Evolutionary conservation across 2,113 vertebrate species (phyloP).

Genomic region (Myanophis thanlyinensis): DNA sequence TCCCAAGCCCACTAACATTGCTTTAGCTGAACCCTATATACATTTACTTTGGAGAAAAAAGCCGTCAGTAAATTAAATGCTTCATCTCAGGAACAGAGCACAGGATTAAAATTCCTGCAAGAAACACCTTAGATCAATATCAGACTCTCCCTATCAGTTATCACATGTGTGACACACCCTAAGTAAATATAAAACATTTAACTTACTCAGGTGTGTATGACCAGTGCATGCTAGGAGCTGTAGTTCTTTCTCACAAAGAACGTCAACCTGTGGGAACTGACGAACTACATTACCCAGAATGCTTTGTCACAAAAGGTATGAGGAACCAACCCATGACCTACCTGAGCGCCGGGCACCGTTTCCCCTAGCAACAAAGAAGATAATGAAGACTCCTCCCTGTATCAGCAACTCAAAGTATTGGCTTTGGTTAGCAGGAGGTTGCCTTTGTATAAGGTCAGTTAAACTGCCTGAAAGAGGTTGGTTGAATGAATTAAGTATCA

Average conservation of each 20-base stretch:
- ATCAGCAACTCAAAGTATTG: background rate
- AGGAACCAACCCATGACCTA: background rate
- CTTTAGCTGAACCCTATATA: too few relatives aligned
- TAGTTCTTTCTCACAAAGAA: background rate
- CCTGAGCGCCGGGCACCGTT: background rate
- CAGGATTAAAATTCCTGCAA: background rate
- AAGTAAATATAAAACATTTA: background rate
- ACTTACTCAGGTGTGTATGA: background rate
- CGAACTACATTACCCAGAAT: slow-evolving; percentile 5
- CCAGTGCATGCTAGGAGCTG: background rate
- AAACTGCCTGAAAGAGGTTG: background rate
- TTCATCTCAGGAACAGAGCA: background rate
- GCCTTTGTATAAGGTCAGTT: background rate
- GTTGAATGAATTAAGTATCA: background rate
- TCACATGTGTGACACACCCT: background rate
- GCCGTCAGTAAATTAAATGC: background rate
- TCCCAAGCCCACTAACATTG: background rate
- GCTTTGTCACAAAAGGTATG: background rate
- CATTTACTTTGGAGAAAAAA: background rate
- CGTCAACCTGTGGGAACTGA: rapidly evolving
- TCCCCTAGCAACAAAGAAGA: background rate
- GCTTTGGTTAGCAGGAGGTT: background rate
- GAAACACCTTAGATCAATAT: background rate
- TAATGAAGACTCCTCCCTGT: background rate
- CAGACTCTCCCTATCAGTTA: background rate